These are phyloP conservation scores for Dolichomitus sp. DNA, from an alignment of 2,888 invertebrate genomes.

Conservation along the genomic window DNA sequence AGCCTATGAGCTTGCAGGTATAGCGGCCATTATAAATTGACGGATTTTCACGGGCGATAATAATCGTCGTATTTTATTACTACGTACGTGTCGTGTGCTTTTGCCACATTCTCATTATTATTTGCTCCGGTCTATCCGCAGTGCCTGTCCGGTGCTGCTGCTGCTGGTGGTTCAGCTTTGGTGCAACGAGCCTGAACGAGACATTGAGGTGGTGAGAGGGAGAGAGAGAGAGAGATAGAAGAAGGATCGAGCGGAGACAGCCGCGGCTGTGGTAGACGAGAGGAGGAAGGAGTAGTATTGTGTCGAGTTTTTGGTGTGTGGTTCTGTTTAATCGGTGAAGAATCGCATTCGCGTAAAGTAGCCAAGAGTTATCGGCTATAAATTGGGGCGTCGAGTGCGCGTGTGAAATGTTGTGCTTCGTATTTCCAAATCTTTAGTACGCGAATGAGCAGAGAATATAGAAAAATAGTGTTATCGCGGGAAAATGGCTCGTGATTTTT, in stretches of 20 bases:
- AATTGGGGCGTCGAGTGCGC: not conserved
- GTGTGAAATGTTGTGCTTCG: conserved; percentile 25
- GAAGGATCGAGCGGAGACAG: not conserved
- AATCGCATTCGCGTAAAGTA: not conserved
- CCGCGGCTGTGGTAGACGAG: conserved; percentile 7
- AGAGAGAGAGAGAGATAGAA: not conserved
- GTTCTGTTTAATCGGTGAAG: not conserved
- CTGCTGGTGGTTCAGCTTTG: conserved; percentile 12
- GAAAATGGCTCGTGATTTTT: conserved; percentile 61
- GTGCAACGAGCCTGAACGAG: conserved; percentile 34
- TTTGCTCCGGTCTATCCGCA: conserved; percentile 17
- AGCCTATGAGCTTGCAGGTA: not conserved
- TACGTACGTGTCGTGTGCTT: not conserved
- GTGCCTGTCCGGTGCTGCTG: conserved; percentile 44
- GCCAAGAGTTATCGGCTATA: not conserved
- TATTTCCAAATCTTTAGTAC: not conserved
- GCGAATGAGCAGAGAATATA: not conserved
- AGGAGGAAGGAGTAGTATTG: not conserved
- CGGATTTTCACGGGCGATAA: conserved; percentile 15
- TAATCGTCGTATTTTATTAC: not conserved
- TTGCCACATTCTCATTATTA: not conserved
- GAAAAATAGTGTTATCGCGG: conserved; percentile 46
- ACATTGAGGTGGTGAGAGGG: not conserved
- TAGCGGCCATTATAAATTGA: not conserved
- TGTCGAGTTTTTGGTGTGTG: not conserved